These are phyloP conservation scores for Orgyia antiqua DNA, from an alignment of 2,888 invertebrate genomes.

Conservation along the genomic window DNA sequence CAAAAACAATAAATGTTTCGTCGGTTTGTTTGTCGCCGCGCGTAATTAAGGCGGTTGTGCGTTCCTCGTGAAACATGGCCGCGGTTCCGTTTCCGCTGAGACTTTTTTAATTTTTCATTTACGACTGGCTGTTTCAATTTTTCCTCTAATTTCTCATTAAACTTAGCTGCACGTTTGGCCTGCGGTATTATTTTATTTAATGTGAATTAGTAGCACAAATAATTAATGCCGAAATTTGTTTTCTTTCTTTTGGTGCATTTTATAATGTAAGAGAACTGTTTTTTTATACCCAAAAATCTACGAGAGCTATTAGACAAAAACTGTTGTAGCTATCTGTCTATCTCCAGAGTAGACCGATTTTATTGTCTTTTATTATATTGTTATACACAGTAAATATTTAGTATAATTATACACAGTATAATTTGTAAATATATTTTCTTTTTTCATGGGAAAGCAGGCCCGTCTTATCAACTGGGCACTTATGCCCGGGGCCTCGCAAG, in stretches of 20 bases:
- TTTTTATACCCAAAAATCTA: too few species aligned
- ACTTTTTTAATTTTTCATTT: conserved; percentile 70
- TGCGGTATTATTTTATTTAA: conserved; percentile 35
- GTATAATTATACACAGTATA: too few species aligned
- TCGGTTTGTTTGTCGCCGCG: conserved; percentile 46
- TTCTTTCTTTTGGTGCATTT: conserved; percentile 11
- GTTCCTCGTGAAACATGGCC: conserved; percentile 53
- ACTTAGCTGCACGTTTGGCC: conserved; percentile 53
- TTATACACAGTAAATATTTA: too few species aligned
- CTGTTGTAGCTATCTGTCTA: too few species aligned
- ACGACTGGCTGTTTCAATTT: conserved; percentile 59
- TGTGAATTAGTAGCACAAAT: conserved; percentile 39
- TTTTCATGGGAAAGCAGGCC: too few species aligned
- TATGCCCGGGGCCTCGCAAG: too few species aligned
- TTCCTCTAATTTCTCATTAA: conserved; percentile 67
- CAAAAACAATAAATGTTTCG: conserved; percentile 31
- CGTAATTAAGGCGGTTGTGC: conserved; percentile 54
- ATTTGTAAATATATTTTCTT: too few species aligned
- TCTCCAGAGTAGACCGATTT: too few species aligned
- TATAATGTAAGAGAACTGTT: too few species aligned
- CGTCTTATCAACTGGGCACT: too few species aligned
- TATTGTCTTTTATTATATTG: too few species aligned
- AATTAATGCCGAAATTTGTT: conserved; percentile 38
- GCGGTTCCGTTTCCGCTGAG: conserved; percentile 57
- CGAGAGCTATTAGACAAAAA: too few species aligned